These are phyloP conservation scores for Zosterops hypoxanthus DNA, from an alignment of 2,113 vertebrate genomes.

Conservation along the genomic window DNA sequence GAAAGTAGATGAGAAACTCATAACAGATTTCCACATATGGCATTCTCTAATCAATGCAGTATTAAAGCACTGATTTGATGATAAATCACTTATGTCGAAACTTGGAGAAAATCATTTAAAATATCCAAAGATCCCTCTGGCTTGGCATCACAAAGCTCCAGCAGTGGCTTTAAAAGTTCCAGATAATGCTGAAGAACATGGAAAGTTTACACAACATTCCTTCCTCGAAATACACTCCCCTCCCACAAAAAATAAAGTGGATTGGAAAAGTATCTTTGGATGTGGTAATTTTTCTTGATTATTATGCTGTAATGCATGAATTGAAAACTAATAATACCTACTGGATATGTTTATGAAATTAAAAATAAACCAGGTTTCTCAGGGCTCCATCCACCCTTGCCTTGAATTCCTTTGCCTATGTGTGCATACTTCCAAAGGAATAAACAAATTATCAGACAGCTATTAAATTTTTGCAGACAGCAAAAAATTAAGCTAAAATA, in stretches of 20 bases:
- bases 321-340: background rate
- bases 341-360: background rate
- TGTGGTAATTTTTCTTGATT: background rate
- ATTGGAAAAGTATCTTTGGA: background rate
- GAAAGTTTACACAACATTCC: background rate
- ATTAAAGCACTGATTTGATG: background rate
- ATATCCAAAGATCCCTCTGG: background rate
- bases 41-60: background rate
- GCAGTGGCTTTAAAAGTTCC: background rate
- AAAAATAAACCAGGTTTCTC: background rate
- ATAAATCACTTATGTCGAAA: background rate
- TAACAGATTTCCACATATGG: background rate
- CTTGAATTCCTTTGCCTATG: background rate
- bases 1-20: background rate
- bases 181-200: background rate
- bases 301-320: background rate
- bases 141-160: background rate
- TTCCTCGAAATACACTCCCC: background rate
- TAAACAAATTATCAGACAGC: background rate
- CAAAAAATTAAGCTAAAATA: background rate
- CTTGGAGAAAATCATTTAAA: background rate
- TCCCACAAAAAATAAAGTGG: background rate
- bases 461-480: background rate
- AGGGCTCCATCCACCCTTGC: background rate
- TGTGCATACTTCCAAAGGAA: background rate